Percentiles rank a stretch among this genome's conserved stretches.
These are phyloP conservation scores for Spodoptera frugiperda DNA, from an alignment of 1,140 invertebrate genomes.

Conservation along the genomic window DNA sequence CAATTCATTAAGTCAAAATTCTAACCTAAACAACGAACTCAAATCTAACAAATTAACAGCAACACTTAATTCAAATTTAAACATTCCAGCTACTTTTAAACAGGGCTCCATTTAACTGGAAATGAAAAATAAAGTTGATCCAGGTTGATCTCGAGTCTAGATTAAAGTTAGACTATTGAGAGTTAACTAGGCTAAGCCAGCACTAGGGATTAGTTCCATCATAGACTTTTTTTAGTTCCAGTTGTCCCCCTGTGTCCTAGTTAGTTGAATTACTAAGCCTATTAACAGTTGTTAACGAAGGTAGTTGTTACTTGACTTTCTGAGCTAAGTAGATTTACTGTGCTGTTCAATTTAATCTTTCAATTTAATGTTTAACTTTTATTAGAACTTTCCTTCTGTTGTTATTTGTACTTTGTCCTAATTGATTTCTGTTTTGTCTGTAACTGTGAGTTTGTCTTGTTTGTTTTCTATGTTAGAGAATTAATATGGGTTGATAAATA, in stretches of 20 bases:
- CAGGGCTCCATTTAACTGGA: slow-evolving; percentile 35
- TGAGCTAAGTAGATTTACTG: slow-evolving; percentile 20
- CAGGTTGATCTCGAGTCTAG: slow-evolving; percentile 65
- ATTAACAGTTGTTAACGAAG: slow-evolving; percentile 56
- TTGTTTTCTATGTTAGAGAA: not conserved
- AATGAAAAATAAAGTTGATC: slow-evolving; percentile 66
- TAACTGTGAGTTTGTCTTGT: not conserved
- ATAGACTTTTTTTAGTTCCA: slow-evolving; percentile 55
- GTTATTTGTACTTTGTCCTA: not conserved
- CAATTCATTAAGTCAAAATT: too few species aligned
- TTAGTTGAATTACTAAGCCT: slow-evolving; percentile 60
- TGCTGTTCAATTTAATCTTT: slow-evolving; percentile 8
- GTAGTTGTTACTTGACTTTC: slow-evolving; percentile 38
- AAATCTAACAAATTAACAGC: not conserved
- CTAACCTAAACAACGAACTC: too few species aligned
- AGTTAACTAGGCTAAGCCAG: slow-evolving; percentile 68
- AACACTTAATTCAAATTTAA: not conserved
- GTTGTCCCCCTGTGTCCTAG: slow-evolving; percentile 54
- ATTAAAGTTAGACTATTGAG: slow-evolving; percentile 71
- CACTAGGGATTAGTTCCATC: slow-evolving; percentile 57
- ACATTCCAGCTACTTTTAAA: slow-evolving; percentile 29
- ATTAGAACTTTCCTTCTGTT: slow-evolving; percentile 11
- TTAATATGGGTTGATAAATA: too few species aligned
- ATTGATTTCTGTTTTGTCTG: not conserved
- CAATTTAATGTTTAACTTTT: slow-evolving; percentile 4